phyloP scores from a whole-genome alignment of 1,140 invertebrate species.

The Stegodyphus mimosarum region DNA sequence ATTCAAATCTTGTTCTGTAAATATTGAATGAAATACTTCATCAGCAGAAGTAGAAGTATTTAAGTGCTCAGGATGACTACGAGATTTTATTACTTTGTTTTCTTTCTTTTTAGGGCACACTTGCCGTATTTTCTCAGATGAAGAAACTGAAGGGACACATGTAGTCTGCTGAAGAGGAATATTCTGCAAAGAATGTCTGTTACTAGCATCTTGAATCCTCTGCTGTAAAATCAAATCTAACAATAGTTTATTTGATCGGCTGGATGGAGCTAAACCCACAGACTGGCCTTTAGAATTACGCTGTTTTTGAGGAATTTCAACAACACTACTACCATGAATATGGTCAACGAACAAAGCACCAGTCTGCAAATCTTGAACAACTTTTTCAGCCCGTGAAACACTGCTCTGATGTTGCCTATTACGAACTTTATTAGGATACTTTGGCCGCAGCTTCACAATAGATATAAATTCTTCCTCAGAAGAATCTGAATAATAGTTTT shows the following conservation, averaged over 20 bases:
- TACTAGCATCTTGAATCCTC: conserved; percentile 51
- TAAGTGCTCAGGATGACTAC: conserved; percentile 49
- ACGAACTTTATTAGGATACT: conserved; percentile 74
- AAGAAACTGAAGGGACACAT: conserved; percentile 7
- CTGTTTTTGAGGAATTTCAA: conserved; percentile 41
- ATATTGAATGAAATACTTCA: conserved; percentile 60
- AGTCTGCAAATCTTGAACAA: conserved; percentile 71
- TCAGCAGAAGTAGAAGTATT: conserved; percentile 41
- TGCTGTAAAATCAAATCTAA: conserved; percentile 61
- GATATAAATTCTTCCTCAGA: conserved; percentile 79
- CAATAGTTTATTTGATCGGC: conserved; percentile 55
- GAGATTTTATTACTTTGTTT: conserved; percentile 35
- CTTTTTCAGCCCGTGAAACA: conserved; percentile 70
- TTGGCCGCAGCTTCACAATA: conserved; percentile 70
- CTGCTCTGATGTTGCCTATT: conserved; percentile 62
- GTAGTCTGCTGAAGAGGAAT: neutral
- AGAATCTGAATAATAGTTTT: conserved; percentile 84
- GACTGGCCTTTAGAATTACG: conserved; percentile 16
- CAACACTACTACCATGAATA: conserved; percentile 44
- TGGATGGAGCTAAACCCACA: conserved; percentile 27
- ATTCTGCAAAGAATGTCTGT: conserved; percentile 30
- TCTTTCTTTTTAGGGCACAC: conserved; percentile 38
- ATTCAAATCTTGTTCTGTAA: conserved; percentile 66
- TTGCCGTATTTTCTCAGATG: conserved; percentile 32
- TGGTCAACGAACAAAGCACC: conserved; percentile 65